Base-by-base conservation (phyloP, 2,797 vertebrate genomes). In the Psittacula echo region DNA sequence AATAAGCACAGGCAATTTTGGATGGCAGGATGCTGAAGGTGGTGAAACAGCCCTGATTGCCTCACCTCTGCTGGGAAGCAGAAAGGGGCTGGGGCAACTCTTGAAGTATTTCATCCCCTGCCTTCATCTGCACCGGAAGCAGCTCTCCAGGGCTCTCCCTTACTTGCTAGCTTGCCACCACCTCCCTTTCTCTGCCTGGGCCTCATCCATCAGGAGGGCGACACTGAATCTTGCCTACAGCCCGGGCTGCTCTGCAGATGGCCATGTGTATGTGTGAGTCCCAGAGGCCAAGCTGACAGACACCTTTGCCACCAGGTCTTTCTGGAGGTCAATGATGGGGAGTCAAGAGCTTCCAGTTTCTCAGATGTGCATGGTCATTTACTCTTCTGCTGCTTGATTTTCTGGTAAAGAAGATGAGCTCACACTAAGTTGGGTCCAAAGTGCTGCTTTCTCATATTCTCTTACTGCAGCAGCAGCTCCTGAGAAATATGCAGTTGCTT, bases 241-340 rank as follows among this genome's bases (percentile, higher is more conserved):
- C 11, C 19, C 54, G 16, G 72, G 22, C 34, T 24, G 42, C 10
- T 47, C 48, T 54, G 45, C 20, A 72, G 62, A 37, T 32, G 48
- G 24, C n/a, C 78, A 16, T 71, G 34, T 23, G 26, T 26, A 1
- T 7, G 14, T 42, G 42, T 37, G 37, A 54, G n/a, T 37, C 48
- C 58, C 37, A 78, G 30, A 78, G 72, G 50, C 60, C 7, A 15
- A 54, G 58, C n/a, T 72, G 39, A 41, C 15, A 64, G 45, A 15
- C 11, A 8, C 13, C 11, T 68, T 34, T 3, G 3, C 42, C 45
- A 20, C 37, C 65, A 41, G 12, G 27, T 66, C 45, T 65, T 80
- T 39, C 23, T 42, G 51, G 30, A 3, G 5, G 7, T 30, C 48
- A 16, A 0, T 0, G 6, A 8, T 14, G 27, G 21, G 51, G 47